phyloP scores from a whole-genome alignment of 2,888 invertebrate genomes.

The Julus scandinavius region DNA sequence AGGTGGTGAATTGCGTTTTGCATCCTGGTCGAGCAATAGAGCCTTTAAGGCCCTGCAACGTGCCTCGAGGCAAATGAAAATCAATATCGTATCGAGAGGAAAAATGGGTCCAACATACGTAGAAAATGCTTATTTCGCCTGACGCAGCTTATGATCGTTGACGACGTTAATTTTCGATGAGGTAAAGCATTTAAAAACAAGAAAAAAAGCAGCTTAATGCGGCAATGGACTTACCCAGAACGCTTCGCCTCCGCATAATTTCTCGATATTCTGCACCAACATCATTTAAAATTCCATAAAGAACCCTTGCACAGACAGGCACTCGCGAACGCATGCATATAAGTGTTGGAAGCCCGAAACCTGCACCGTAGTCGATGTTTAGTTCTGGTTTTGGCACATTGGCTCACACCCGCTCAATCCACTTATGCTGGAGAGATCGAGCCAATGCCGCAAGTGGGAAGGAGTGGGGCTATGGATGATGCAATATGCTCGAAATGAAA shows the following conservation, averaged over 20 bases:
- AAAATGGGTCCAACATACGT: conserved; percentile 28
- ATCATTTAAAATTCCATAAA: conserved; percentile 28
- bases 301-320: background rate
- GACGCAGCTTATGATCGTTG: background rate
- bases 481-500: background rate
- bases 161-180: background rate
- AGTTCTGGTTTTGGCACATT: background rate
- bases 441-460: background rate
- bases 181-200: background rate
- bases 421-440: background rate
- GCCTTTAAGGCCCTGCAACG: background rate
- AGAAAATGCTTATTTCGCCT: conserved; percentile 5
- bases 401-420: conserved; percentile 36
- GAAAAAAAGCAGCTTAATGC: background rate
- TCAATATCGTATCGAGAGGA: conserved; percentile 5
- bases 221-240: conserved; percentile 40
- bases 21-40: background rate
- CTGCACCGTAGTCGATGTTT: background rate
- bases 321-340: background rate
- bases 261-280: background rate
- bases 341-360: background rate
- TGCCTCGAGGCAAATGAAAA: background rate
- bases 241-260: conserved; percentile 14
- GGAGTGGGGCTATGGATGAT: background rate
- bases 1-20: background rate